Evolutionary conservation across 1,140 invertebrate genomes (phyloP), one percentile per base, ranked within the genome.

Genomic region (Diabrotica virgifera): DNA sequence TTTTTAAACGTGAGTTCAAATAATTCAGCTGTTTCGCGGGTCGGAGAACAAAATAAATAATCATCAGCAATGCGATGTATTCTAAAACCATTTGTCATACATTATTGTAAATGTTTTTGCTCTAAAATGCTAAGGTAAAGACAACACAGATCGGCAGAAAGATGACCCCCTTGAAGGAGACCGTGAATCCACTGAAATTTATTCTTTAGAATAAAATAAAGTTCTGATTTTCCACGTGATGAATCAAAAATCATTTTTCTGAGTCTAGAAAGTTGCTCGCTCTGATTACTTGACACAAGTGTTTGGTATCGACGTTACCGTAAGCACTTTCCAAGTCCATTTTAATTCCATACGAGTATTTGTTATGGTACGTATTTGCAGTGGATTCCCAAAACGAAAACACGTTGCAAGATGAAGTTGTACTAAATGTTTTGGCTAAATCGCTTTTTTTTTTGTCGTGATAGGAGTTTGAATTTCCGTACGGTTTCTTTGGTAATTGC

Each of bases 161-260:
- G 50, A 14, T 14, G 56, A 56, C 64, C 62, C 11, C 66, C 66
- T 38, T 67, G 66, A 10, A 67, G 53, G 5, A 67, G 37, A 13
- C 66, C 66, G 52, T 64, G 66, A 5, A 40, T 64, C 66, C 66
- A 67, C 37, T 64, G 35, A 38, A 63, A 66, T n/a, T n/a, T 4
- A 52, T 14, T 36, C 56, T 63, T 59, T 57, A 53, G 6, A 35
- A 10, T 13, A 57, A 66, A 6, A 50, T 37, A 10, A 66, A 55
- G 63, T 38, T 59, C 24, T 66, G 65, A 52, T 63, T 62, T 58
- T 50, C 55, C 8, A 66, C 57, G 24, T 61, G 60, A 7, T 59
- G 24, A 0, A 63, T 40, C 9, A 66, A 9, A 36, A 66, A 66
- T 5, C 51, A 13, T 38, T 59, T 63, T 6, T 66, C 50, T 9